phyloP scores from a whole-genome alignment of 1,140 invertebrate genomes.

The Pseudoatta argentina region DNA sequence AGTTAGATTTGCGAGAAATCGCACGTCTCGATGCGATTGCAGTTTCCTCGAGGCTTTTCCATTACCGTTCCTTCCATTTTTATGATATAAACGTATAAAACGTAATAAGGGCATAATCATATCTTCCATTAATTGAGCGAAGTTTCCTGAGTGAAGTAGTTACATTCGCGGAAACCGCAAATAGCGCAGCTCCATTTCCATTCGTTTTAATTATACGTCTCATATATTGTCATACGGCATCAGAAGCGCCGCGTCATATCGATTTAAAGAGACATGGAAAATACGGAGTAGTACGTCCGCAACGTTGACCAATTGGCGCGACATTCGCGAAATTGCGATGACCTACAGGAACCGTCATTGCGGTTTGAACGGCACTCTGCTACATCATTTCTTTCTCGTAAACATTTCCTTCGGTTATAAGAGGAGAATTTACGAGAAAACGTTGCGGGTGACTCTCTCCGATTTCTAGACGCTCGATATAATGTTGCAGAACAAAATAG shows the following conservation, averaged over 20 bases:
- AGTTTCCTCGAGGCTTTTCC: conserved; percentile 4
- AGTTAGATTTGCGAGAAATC: conserved; percentile 3
- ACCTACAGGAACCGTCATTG: background rate
- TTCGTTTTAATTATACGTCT: conserved; percentile 39
- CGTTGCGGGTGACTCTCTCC: background rate
- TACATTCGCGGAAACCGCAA: conserved; percentile 35
- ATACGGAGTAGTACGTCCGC: conserved; percentile 5
- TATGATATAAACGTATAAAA: background rate
- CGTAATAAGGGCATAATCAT: conserved; percentile 30
- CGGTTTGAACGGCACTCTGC: background rate
- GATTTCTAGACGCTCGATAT: background rate
- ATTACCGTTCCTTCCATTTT: conserved; percentile 36
- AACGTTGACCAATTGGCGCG: background rate
- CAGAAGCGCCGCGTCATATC: background rate
- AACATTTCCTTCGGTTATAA: background rate
- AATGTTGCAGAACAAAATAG: conserved; percentile 1
- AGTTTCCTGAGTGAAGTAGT: conserved; percentile 38
- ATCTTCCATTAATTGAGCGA: conserved; percentile 50
- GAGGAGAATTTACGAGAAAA: conserved; percentile 7
- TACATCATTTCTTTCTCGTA: conserved; percentile 33
- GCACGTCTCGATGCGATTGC: background rate
- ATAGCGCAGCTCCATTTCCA: conserved; percentile 16
- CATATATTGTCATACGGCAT: conserved; percentile 7
- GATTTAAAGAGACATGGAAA: conserved; percentile 21
- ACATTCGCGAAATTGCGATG: conserved; percentile 32